Evolutionary conservation across 2,888 invertebrate genomes (phyloP).

Genomic region (Synergus laeviventris): DNA sequence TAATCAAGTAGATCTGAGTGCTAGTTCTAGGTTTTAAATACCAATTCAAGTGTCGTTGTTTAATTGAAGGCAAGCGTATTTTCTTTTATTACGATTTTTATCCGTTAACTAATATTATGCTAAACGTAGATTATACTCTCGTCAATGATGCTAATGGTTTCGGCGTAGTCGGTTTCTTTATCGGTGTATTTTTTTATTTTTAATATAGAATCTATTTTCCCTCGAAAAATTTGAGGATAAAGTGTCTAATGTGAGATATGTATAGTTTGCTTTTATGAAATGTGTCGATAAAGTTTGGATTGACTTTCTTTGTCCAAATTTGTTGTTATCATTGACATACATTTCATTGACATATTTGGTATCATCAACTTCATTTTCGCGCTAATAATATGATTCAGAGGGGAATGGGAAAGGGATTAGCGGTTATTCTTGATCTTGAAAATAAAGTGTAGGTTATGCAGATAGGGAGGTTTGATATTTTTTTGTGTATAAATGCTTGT

Average conservation of each 20-base stretch:
- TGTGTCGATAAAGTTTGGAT: neutral
- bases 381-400: constrained; percentile 37
- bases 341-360: constrained; percentile 38
- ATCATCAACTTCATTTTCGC: constrained; percentile 38
- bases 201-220: neutral
- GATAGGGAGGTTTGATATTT: neutral
- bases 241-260: neutral
- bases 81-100: neutral
- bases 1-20: constrained; percentile 26
- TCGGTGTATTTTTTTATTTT: neutral
- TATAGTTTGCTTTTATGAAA: neutral
- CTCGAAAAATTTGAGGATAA: neutral
- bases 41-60: neutral
- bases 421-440: constrained; percentile 28
- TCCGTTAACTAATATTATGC: neutral
- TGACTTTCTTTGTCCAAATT: constrained; percentile 35
- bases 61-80: constrained; percentile 8
- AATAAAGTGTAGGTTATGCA: neutral
- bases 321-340: constrained; percentile 37
- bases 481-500: neutral
- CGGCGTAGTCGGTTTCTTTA: constrained; percentile 19
- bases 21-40: constrained; percentile 22
- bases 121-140: constrained; percentile 22
- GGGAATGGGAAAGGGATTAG: constrained; percentile 24
- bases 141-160: neutral